Conservation (phyloP, 2,888 invertebrate genomes). For the Athalia circularis region DNA sequence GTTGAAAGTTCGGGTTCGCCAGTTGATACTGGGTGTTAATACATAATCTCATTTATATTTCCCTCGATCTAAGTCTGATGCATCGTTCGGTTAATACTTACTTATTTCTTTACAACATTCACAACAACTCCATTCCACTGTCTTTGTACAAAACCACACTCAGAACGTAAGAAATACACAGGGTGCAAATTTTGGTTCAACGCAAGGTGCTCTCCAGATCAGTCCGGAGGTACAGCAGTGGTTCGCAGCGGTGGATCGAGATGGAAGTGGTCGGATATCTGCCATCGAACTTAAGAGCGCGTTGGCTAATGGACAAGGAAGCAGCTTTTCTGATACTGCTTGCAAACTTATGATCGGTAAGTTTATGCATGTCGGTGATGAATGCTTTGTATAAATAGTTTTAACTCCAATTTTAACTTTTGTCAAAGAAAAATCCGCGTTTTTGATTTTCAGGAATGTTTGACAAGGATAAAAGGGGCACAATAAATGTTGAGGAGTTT, state of each 20-base stretch:
- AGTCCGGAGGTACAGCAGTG: conserved; percentile 88
- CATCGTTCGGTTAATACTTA: neutral
- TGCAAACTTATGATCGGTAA: conserved; percentile 91
- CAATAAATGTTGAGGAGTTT: conserved; percentile 89
- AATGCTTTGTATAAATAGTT: conserved; percentile 42
- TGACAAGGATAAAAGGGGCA: conserved; percentile 89
- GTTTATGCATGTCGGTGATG: conserved; percentile 48
- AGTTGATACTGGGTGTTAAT: no score
- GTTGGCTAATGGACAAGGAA: conserved; percentile 89
- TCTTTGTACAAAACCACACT: neutral
- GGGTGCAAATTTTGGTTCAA: conserved; percentile 36
- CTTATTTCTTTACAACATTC: neutral
- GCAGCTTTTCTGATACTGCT: conserved; percentile 87
- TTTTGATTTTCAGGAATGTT: conserved; percentile 85
- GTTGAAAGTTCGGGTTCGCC: no score
- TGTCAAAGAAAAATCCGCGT: neutral
- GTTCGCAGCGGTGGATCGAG: conserved; percentile 90
- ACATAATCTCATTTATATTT: no score
- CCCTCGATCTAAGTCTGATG: no score
- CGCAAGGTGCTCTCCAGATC: conserved; percentile 62
- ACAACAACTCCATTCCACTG: neutral
- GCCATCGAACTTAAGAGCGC: conserved; percentile 86
- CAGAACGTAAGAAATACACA: conserved; percentile 28
- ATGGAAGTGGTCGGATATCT: conserved; percentile 88
- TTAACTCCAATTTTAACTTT: neutral